Base-by-base conservation (phyloP, 2,888 invertebrate genomes). In the Andrena hattorfiana region DNA sequence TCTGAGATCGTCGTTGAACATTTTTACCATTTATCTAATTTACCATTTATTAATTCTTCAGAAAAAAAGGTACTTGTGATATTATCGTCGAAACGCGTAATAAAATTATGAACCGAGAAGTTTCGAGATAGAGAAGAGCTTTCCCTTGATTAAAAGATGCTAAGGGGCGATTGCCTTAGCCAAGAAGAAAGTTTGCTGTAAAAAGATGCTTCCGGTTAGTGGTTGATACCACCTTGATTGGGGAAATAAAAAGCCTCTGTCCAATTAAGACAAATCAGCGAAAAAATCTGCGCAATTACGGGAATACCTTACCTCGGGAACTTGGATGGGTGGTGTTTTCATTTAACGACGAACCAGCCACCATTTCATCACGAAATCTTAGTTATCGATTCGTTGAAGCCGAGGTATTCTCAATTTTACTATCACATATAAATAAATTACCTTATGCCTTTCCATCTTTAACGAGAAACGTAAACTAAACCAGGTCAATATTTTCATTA, bases 151-250 rank as follows among this genome's bases (percentile, higher is more conserved):
- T 81, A 81, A 81, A 81, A 81, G 81, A 81, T 72, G 62, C 66
- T 72, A 67, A 49, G 54, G 60, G 66, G 54, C 23, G 81, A 81
- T 81, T 56, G 71, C 81, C 20, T 62, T 42, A 26, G 32, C 67
- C 42, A n/a, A 16, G 67, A 71, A 66, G 79, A 71, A 79, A 80
- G 80, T 81, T 81, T 54, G 20, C 32, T 62, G 54, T 71, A 67
- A 67, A 68, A 72, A 68, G 81, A 81, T 73, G 67, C 72, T 63
- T 67, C 23, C 42, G 35, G 56, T 81, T 81, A 68, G 62, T 62
- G 81, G 81, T 68, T 81, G 81, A 81, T 81, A 72, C 56, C 81
- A 54, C 62, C 67, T 72, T 81, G 81, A 81, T 81, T 68, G 81
- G 32, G 16, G 60, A 68, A 81, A 72, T 81, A 63, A 80, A 81